Conservation (phyloP, 2,797 vertebrate genomes). For the Gymnodraco acuticeps region DNA sequence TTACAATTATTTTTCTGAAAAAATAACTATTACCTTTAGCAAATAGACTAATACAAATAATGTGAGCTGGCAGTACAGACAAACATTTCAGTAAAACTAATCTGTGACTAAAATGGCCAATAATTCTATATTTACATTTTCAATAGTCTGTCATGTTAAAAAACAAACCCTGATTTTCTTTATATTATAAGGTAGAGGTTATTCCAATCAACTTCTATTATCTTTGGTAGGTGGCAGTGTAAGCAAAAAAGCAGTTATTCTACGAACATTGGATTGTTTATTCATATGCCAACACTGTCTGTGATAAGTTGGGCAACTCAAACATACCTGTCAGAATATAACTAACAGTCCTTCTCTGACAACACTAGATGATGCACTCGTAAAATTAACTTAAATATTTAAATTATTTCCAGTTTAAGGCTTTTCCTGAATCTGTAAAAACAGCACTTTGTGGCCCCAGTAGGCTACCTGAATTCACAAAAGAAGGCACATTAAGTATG, state of each 20-base stretch:
- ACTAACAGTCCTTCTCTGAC: background rate
- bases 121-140: conserved; percentile 1
- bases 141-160: background rate
- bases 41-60: conserved; percentile 10
- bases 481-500: conserved; percentile 35
- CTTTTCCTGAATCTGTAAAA: conserved; percentile 26
- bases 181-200: background rate
- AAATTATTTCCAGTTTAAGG: conserved; percentile 26
- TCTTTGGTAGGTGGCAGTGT: conserved; percentile 32
- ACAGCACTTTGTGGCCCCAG: background rate
- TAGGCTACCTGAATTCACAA: conserved; percentile 31
- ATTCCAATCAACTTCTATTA: background rate
- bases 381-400: conserved; percentile 8
- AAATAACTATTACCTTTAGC: conserved; percentile 10
- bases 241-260: background rate
- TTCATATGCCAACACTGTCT: background rate
- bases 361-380: conserved; percentile 1
- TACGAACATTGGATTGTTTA: background rate
- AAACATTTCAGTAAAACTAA: background rate
- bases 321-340: conserved; percentile 1
- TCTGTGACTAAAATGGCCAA: background rate
- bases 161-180: background rate
- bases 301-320: background rate
- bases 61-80: background rate
- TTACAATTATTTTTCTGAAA: background rate